phyloP scores from a whole-genome alignment of 2,113 vertebrate genomes.

The Copsychus sechellarum region DNA sequence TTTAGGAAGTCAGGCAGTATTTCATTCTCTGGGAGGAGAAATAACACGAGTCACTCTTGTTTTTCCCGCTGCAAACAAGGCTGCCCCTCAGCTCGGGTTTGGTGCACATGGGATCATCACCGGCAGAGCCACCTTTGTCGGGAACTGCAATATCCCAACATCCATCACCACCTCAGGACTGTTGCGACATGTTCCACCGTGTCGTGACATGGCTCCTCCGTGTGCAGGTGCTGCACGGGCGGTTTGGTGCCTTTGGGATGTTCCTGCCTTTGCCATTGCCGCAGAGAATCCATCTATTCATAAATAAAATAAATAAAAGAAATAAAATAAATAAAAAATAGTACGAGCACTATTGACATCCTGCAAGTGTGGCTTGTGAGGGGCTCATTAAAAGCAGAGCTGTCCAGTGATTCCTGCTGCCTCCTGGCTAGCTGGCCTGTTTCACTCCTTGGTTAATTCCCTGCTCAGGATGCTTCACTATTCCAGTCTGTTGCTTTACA shows the following conservation, averaged over 20 bases:
- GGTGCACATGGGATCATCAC: fast-evolving
- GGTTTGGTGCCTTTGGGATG: background rate
- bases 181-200: fast-evolving
- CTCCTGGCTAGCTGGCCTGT: slow-evolving; percentile 25
- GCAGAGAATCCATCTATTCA: background rate
- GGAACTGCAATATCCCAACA: background rate
- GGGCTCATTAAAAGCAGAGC: slow-evolving; percentile 18
- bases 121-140: background rate
- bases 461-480: background rate
- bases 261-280: background rate
- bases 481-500: background rate
- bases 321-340: background rate
- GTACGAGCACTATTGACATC: background rate
- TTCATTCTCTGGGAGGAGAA: fast-evolving
- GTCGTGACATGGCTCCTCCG: background rate
- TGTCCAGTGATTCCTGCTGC: slow-evolving; percentile 21
- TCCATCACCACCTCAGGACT: background rate
- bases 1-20: background rate
- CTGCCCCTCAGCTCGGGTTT: background rate
- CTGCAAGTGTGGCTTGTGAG: background rate
- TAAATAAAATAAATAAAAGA: slow-evolving; percentile 16
- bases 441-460: background rate
- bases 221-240: background rate
- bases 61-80: fast-evolving
- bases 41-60: fast-evolving